Conservation (phyloP, 2,888 invertebrate species). For the Pristionchus mayeri region DNA sequence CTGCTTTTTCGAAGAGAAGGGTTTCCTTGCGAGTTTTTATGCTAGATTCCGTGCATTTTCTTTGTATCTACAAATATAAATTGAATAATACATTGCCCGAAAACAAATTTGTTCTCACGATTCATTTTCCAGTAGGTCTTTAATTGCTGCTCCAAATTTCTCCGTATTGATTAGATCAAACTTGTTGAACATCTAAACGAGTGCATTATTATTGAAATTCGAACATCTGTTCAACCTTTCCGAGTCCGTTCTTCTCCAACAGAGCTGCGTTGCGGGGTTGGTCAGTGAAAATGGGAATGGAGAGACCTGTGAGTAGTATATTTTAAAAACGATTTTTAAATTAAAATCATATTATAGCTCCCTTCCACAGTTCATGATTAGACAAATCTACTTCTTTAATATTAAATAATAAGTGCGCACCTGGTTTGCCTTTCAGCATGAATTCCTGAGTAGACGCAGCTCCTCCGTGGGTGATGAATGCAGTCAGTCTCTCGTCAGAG, state of each 20-base stretch:
- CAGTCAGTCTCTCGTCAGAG: neutral
- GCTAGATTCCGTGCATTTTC: neutral
- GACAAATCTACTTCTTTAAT: neutral
- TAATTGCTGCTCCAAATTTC: neutral
- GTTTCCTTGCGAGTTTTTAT: neutral
- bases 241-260: conserved; percentile 25
- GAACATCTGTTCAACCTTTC: neutral
- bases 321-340: neutral
- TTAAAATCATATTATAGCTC: neutral
- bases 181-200: neutral
- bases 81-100: too few relatives aligned
- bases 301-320: neutral
- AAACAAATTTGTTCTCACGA: neutral
- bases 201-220: neutral
- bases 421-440: conserved; percentile 9
- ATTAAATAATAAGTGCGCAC: neutral
- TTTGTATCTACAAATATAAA: neutral
- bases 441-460: conserved; percentile 22
- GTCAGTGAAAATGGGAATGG: conserved; percentile 37
- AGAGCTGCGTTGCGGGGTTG: conserved; percentile 26
- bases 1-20: neutral
- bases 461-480: conserved; percentile 39
- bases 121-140: neutral
- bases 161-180: neutral
- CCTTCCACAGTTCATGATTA: neutral